Evolutionary conservation across 2,888 invertebrate species (phyloP).

Genomic region (Ligdia adustata): DNA sequence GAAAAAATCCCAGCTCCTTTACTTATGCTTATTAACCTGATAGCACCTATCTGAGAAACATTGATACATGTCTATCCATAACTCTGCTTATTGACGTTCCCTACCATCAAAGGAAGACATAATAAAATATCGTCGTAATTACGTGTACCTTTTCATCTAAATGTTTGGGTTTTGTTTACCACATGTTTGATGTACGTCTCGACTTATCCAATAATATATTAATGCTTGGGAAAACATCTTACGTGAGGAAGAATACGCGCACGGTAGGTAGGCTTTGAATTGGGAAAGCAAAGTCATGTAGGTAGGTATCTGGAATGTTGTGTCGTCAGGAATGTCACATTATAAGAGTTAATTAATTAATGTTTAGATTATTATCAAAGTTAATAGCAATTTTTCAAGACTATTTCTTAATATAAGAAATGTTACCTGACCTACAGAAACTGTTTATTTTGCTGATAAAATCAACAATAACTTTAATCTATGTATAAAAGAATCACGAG

Average conservation of each 20-base stretch:
- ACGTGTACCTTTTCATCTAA: conserved; percentile 57
- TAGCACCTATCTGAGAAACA: conserved; percentile 12
- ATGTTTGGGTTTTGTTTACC: conserved; percentile 67
- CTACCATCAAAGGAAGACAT: conserved; percentile 32
- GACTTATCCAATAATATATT: conserved; percentile 80
- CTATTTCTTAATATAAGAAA: no score
- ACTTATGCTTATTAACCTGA: conserved; percentile 11
- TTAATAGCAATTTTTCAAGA: no score
- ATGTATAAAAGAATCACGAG: no score
- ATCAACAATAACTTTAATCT: no score
- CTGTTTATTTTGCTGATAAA: no score
- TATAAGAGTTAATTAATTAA: no score
- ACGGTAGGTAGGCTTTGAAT: background rate
- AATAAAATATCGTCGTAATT: conserved; percentile 58
- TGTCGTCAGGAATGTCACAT: no score
- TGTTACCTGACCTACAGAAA: no score
- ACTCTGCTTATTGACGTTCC: conserved; percentile 30
- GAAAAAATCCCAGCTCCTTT: conserved; percentile 1
- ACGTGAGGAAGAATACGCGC: background rate
- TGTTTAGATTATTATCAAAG: no score
- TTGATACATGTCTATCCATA: conserved; percentile 25
- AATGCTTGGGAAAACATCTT: conserved; percentile 51
- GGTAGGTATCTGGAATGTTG: no score
- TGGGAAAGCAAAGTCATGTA: background rate
- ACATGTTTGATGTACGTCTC: conserved; percentile 68